Base-by-base conservation (phyloP, 92 coral and sea anemone genomes). In the Virgularia gustaviana region DNA sequence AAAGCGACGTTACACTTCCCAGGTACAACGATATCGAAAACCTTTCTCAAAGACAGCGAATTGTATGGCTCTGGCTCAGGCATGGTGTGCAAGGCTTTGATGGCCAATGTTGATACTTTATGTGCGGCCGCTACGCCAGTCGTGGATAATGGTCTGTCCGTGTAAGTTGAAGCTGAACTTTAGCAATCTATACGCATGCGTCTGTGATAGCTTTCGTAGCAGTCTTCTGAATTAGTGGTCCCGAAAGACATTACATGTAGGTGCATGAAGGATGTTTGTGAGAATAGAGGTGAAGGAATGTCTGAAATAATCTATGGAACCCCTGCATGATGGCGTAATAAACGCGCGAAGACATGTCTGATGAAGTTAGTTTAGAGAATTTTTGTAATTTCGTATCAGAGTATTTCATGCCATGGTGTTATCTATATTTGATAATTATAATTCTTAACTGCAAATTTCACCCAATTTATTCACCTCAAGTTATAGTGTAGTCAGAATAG, bases 61-160 rank as follows among this genome's bases (percentile, higher is more conserved):
- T 16, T 45, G 2, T 29, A 49, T 11, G 87, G 98, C 36, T 59
- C 88, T n/a, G 83, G 90, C 25, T 90, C 96, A 31, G 81, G 91
- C 6, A 73, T 84, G 83, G 87, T 92, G 30, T 87, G 89, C 54
- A 85, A 90, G 58, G 98, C 98, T 24, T 80, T 92, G 49, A 63
- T 92, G 22, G 94, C 96, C 36, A 87, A 84, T 49, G 94, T 88
- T 24, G 98, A 92, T 47, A 96, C 98, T 12, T 70, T 92, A 57
- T 92, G 98, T 74, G 98, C 98, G 12, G 88, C 98, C 0, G 96
- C 91, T 29, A 89, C 96, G 9, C 96, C 98, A 22, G 87, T 89
- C 78, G 87, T 87, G 87, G 88, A 92, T 45, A 83, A 84, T 65
- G 77, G 83, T 38, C 63, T 91, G 24, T 90, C 90, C 61, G 96